Evolutionary conservation across 2,797 vertebrate species (phyloP).

Genomic region (Phrynocephalus forsythii): DNA sequence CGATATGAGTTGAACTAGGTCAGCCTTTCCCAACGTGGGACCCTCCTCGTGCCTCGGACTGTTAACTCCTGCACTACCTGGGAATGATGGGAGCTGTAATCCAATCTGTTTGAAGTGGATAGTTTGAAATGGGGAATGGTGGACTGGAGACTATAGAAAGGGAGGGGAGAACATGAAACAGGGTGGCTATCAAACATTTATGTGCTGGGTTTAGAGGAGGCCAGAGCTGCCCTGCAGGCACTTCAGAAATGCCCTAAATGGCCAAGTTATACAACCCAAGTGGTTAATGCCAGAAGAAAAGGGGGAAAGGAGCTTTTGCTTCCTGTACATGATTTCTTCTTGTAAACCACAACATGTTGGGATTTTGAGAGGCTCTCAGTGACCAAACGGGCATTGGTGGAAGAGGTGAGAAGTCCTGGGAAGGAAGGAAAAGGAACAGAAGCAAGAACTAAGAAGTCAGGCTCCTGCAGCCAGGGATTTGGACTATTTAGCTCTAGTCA

Average conservation of each 20-base stretch:
- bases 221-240: neutral
- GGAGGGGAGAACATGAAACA: no score
- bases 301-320: neutral
- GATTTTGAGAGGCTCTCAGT: neutral
- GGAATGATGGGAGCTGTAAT: no score
- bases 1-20: no score
- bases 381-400: neutral
- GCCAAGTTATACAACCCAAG: neutral
- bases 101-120: no score
- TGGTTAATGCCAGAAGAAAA: neutral
- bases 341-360: neutral
- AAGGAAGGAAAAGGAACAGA: neutral
- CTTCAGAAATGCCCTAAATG: neutral
- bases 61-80: no score
- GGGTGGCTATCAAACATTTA: no score
- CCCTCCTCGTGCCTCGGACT: no score
- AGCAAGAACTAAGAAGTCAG: neutral
- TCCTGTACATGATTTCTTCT: neutral
- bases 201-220: no score
- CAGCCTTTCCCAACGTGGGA: no score
- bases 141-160: no score
- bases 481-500: conserved; percentile 14
- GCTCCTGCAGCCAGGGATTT: neutral
- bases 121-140: no score
- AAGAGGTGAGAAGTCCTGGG: fast-evolving